Evolutionary conservation across 2,888 invertebrate genomes (phyloP), one percentile per base, ranked within the genome.

Genomic region (Scaptomyza caliginosa): DNA sequence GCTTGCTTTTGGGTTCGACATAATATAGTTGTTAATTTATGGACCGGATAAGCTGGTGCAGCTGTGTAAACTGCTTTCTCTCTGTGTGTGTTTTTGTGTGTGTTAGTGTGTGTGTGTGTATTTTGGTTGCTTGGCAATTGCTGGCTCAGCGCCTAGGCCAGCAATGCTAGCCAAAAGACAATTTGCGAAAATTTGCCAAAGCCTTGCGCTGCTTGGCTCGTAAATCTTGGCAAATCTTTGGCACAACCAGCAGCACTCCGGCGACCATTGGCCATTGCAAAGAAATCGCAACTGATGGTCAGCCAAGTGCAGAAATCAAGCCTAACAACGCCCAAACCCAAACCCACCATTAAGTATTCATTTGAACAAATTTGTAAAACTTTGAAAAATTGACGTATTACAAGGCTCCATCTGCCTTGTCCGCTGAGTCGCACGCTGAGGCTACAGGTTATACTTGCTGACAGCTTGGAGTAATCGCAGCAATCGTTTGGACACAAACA

Each of bases 171-270:
- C 66, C 66, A 73, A 74, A 80, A 79, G 84, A 84, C 84, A 84
- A 84, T 79, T 79, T 79, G 81, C 75, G 77, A 79, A 67, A 67
- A 66, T 80, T 70, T 83, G 77, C 67, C 74, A 73, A 72, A 68
- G 72, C 43, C 59, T 66, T 55, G 28, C 64, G 28, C 64, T 58
- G 62, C 57, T 50, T 36, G 54, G 62, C 63, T 79, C 77, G 78
- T 79, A 79, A 84, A 84, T 79, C 84, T 81, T 66, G 32, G 32
- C 32, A 62, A 67, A 67, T 73, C 72, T 67, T 56, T 73, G 72
- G 59, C 68, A 68, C 13, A 56, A 54, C 42, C 52, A 71, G 34
- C 43, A 17, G 32, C 43, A 13, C n/a, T 32, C 32, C 3, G 34
- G 11, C 32, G 43, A 30, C 39, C 38, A 38, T 32, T 52, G 57